Evolutionary conservation across 2,888 invertebrate species (phyloP), one percentile per base, ranked within the genome.

Genomic region (Pseudoips prasinana): DNA sequence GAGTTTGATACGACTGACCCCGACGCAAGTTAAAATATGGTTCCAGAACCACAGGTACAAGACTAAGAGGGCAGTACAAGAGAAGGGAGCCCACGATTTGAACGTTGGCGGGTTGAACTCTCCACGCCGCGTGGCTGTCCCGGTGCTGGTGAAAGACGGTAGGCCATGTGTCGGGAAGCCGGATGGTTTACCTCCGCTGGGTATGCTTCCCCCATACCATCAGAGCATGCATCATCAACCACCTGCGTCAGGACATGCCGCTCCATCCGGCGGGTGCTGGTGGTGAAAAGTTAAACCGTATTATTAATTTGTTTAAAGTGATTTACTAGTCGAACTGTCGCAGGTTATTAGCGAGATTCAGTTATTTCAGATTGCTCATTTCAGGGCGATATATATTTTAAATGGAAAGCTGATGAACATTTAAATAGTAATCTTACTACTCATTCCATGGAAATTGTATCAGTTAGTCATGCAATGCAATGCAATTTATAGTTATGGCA

Each of bases 11-110:
- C 92, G 97, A 35, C 90, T 99, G 38, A 98, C 99, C 1, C 99
- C 99, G 0, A 99, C 98, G 1, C 99, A 99, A 89, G 96, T 96
- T 29, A 98, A 98, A 86, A 99, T 99, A 64, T 99, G 99, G 99
- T 99, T 99, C 88, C 98, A 98, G 79, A 98, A 98, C 80, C 99
- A 99, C 77, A 94, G 98, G 69, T 99, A 99, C 89, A 99, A 99
- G 90, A 98, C 98, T 67, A 99, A 99, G 86, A 91, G 99, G n/a
- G 97, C 98, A 0, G 95, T 97, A 38, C 97, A 96, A 68, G 99
- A 99, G 80, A 96, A 98, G 78, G 95, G 95, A 8, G 80, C 92
- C 50, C 92, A 94, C 53, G 92, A 94, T 41, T 82, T 91, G 57
- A 91, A 90, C 31, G 91, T 91, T 0, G 91, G 91, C n/a, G 91